Base-by-base conservation (phyloP, 2,797 vertebrate genomes). In the Cyprinella venusta region DNA sequence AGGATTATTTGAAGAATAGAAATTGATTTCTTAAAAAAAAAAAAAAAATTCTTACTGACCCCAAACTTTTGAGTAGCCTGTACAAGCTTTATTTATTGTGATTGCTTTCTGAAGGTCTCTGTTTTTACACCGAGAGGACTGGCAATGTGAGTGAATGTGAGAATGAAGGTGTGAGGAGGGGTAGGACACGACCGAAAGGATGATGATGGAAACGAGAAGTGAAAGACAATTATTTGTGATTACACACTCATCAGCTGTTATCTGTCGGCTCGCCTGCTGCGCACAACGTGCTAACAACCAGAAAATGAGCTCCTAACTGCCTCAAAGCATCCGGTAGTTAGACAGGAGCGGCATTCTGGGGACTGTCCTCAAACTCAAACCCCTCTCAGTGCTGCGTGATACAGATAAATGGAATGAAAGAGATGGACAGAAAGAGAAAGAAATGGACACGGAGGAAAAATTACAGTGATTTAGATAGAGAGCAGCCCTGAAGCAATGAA, bases 161-260 rank as follows among this genome's bases (percentile, higher is more conserved):
- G 42, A 63, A n/a, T 74, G 48, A 84, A 68, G 74, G 72, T 83
- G 88, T 89, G 82, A 76, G 87, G 84, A 89, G 59, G 83, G 89
- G 72, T 71, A 92, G 87, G 91, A 89, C 71, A 90, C 80, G 90
- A 89, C 90, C 61, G 48, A 90, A 89, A 88, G 76, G 77, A 52
- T 68, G 91, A 93, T 99, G 97, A 99, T 95, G 97, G 95, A 98
- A 97, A 99, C 98, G 96, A 98, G 97, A 99, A 98, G 96, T 98
- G 98, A 99, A 99, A 99, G 97, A 99, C 97, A 99, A 99, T 99
- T 99, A 99, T 97, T 96, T 94, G 94, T 96, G 97, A 99, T 99
- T 99, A 99, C 98, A 99, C 98, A 99, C 95, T 98, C 97, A 97
- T 98, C 96, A 96, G 92, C 89, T 94, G 96, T 96, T 96, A 97